Conservation (phyloP, 2,888 invertebrate genomes). For the Sphinx pinastri region DNA sequence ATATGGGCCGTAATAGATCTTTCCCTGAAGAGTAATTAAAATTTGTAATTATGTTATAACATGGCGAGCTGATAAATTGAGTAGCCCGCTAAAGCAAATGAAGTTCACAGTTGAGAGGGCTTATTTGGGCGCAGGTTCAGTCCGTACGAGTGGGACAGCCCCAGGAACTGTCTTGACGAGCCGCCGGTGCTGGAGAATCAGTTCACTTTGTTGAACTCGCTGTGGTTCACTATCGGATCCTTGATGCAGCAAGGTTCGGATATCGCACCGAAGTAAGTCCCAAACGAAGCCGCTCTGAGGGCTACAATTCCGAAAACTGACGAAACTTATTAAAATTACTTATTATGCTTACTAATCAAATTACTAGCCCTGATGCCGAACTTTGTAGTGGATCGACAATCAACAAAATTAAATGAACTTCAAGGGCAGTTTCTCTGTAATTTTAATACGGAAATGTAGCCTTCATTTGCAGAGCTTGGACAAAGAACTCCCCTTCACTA, state of each 20-base stretch:
- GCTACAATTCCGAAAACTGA: conserved; percentile 57
- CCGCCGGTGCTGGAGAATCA: conserved; percentile 94
- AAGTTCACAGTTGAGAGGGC: conserved; percentile 58
- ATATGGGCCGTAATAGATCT: not conserved
- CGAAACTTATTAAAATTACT: not conserved
- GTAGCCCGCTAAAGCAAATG: conserved; percentile 37
- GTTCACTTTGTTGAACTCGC: conserved; percentile 95
- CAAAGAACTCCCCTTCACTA: conserved; percentile 71
- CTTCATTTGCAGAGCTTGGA: conserved; percentile 66
- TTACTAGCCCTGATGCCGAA: conserved; percentile 25
- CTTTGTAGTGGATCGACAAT: conserved; percentile 27
- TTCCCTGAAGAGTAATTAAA: not conserved
- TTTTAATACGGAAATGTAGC: conserved; percentile 69
- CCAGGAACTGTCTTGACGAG: conserved; percentile 92
- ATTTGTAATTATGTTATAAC: not conserved
- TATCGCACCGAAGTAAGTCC: conserved; percentile 94
- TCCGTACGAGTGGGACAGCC: conserved; percentile 97
- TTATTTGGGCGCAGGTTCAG: conserved; percentile 89
- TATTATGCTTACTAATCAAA: conserved; percentile 17
- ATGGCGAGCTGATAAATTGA: conserved; percentile 33
- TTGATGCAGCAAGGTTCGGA: conserved; percentile 97
- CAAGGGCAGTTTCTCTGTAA: conserved; percentile 46
- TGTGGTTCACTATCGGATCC: conserved; percentile 97
- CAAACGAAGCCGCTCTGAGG: conserved; percentile 53
- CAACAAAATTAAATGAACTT: conserved; percentile 40